Evolutionary conservation across 2,113 vertebrate genomes (phyloP).

Genomic region (Hyperoodon ampullatus): DNA sequence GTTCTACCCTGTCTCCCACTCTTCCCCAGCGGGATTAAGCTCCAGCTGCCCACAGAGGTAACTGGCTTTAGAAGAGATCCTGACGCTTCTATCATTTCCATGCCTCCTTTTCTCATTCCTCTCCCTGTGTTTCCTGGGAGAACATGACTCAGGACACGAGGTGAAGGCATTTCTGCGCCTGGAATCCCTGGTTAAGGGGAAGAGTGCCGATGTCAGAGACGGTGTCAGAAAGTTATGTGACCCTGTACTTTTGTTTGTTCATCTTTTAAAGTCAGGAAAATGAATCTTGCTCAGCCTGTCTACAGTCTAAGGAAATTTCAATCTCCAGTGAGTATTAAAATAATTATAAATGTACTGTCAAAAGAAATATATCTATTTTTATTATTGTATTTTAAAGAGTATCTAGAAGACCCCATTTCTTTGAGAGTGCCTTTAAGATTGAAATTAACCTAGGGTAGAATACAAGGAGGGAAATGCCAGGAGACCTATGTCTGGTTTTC

Average conservation of each 20-base stretch:
- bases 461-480: not conserved
- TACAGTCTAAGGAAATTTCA: not conserved
- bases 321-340: not conserved
- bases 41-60: not conserved
- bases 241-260: not conserved
- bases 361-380: not conserved
- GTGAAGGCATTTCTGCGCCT: not conserved
- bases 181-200: not conserved
- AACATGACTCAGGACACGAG: not conserved
- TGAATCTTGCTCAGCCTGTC: not conserved
- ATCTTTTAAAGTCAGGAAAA: not conserved
- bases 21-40: not conserved
- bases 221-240: not conserved
- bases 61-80: not conserved
- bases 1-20: too few species aligned
- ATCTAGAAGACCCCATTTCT: not conserved
- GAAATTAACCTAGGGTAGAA: not conserved
- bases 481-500: not conserved
- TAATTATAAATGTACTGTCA: not conserved
- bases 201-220: not conserved
- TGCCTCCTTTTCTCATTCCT: not conserved
- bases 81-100: not conserved
- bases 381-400: slow-evolving; percentile 39
- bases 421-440: not conserved
- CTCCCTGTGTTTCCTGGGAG: not conserved